These are phyloP conservation scores for Glaucidium brasilianum DNA, from an alignment of 2,113 vertebrate species.

Conservation along the genomic window DNA sequence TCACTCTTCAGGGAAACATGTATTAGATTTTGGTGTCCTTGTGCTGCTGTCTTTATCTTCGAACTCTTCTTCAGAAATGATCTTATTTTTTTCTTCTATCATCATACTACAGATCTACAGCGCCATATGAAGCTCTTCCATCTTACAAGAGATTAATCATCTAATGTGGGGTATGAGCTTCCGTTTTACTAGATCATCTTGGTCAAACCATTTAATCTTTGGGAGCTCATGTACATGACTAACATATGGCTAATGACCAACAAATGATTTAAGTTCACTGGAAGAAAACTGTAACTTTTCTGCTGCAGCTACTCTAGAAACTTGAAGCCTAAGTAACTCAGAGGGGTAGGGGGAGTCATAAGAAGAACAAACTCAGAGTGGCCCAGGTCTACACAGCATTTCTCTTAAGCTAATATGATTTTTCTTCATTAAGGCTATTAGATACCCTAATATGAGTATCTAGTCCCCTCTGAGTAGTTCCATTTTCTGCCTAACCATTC, in stretches of 20 bases:
- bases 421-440: background rate
- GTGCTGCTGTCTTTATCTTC: background rate
- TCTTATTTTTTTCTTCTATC: background rate
- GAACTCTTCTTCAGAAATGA: background rate
- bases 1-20: background rate
- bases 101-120: background rate
- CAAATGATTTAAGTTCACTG: background rate
- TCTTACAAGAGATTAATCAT: background rate
- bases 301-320: background rate
- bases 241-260: background rate
- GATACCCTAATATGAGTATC: background rate
- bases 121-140: background rate
- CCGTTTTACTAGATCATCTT: background rate
- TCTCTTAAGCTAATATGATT: background rate
- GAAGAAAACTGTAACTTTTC: background rate
- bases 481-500: background rate
- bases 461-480: background rate
- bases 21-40: constrained; percentile 20
- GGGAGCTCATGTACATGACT: background rate
- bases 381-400: background rate
- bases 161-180: background rate
- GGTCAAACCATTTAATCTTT: background rate
- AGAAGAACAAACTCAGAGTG: background rate
- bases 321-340: background rate
- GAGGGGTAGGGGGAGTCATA: background rate